Evolutionary conservation across 2,888 invertebrate species (phyloP).

Genomic region (Parnassius smintheus): DNA sequence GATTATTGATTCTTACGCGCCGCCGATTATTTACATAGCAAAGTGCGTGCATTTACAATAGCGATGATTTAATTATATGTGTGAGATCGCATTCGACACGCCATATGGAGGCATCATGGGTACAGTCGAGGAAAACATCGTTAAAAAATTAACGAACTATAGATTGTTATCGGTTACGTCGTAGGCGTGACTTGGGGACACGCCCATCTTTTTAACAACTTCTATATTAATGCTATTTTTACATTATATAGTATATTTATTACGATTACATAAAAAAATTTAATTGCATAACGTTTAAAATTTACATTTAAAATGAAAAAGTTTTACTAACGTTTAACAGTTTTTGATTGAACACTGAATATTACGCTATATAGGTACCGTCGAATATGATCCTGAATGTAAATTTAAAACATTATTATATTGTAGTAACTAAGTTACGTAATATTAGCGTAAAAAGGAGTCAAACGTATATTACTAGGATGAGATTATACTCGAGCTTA

Average conservation of each 20-base stretch:
- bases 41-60: constrained; percentile 47
- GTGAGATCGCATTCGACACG: constrained; percentile 30
- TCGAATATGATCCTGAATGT: too few relatives aligned
- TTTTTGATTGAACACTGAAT: too few relatives aligned
- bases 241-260: not conserved
- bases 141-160: constrained; percentile 15
- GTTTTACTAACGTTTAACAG: too few relatives aligned
- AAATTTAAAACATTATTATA: too few relatives aligned
- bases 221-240: constrained; percentile 11
- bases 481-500: too few relatives aligned
- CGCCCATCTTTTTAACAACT: constrained; percentile 15
- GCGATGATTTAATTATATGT: constrained; percentile 59
- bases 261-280: not conserved
- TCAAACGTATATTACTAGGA: too few relatives aligned
- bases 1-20: constrained; percentile 35
- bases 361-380: too few relatives aligned
- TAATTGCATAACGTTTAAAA: not conserved
- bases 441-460: too few relatives aligned
- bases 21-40: constrained; percentile 48
- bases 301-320: too few relatives aligned
- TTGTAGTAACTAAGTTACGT: too few relatives aligned
- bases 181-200: constrained; percentile 17
- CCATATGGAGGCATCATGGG: constrained; percentile 28
- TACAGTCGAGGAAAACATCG: constrained; percentile 30
- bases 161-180: constrained; percentile 18